Conservation (phyloP, 23 tunicate genomes). For the Styela plicata region DNA sequence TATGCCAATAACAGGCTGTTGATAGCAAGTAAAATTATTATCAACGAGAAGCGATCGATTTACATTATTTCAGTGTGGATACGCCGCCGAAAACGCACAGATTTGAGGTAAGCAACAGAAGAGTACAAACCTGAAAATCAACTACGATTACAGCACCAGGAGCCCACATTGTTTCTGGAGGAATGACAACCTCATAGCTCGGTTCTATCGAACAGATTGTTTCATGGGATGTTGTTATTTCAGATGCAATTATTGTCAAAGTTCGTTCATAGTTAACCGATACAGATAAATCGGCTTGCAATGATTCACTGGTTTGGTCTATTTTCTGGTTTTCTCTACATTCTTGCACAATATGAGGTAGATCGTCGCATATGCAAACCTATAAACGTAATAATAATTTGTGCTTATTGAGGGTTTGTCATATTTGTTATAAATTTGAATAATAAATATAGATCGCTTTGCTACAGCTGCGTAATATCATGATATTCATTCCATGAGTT, state of each 20-base stretch:
- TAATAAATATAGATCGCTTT: too few relatives aligned
- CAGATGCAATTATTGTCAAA: constrained; percentile 44
- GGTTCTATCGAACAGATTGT: constrained; percentile 49
- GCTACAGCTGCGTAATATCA: too few relatives aligned
- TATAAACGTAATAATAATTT: too few relatives aligned
- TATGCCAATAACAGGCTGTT: too few relatives aligned
- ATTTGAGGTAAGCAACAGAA: too few relatives aligned
- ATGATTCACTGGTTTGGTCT: constrained; percentile 41
- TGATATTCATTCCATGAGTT: too few relatives aligned
- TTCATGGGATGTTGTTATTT: constrained; percentile 34
- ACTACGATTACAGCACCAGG: constrained; percentile 73
- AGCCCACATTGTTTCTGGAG: constrained; percentile 80
- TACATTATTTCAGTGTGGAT: too few relatives aligned
- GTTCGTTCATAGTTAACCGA: constrained; percentile 69
- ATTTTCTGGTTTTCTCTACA: constrained; percentile 39
- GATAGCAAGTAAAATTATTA: too few relatives aligned
- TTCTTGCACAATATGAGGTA: constrained; percentile 73
- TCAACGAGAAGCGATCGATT: too few relatives aligned
- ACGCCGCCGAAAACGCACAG: too few relatives aligned
- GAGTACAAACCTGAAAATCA: constrained; percentile 51
- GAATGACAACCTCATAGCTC: constrained; percentile 59
- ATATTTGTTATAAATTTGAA: too few relatives aligned
- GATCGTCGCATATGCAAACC: constrained; percentile 96
- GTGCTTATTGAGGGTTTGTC: too few relatives aligned
- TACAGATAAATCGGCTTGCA: constrained; percentile 56